phyloP scores from a whole-genome alignment of 2,888 invertebrate species.

The Tuberolachnus salignus region DNA sequence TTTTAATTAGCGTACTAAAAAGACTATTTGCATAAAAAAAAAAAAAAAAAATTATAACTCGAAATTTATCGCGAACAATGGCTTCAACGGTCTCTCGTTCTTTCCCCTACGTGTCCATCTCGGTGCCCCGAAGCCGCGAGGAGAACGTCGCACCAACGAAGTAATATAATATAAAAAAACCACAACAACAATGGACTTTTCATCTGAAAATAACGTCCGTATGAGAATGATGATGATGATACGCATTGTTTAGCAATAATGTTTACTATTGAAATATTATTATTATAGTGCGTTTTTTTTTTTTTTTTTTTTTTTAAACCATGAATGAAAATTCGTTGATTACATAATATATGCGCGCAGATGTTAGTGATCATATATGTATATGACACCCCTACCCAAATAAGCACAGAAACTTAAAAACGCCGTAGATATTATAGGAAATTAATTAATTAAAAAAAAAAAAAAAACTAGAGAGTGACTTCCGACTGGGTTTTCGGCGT shows the following conservation, averaged over 20 bases:
- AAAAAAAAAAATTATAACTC: not conserved
- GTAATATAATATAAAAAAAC: not conserved
- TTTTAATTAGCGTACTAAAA: conserved; percentile 12
- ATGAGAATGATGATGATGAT: not conserved
- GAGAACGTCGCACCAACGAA: not conserved
- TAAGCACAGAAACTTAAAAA: no score
- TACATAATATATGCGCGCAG: no score
- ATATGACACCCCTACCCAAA: no score
- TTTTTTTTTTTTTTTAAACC: not conserved
- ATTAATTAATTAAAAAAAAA: no score
- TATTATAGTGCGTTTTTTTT: no score
- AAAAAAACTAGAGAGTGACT: no score
- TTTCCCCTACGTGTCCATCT: no score
- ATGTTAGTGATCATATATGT: no score
- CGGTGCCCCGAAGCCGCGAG: not conserved
- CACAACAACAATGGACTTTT: not conserved
- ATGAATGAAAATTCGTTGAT: not conserved
- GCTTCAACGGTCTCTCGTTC: no score
- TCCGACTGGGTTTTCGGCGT: no score
- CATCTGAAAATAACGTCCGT: not conserved
- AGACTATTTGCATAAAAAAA: not conserved
- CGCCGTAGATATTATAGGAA: no score
- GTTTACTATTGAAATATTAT: not conserved
- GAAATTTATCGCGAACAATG: no score
- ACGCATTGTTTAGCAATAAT: not conserved